Evolutionary conservation across 2,888 invertebrate genomes (phyloP).

Genomic region (Drosophila fungiperda): DNA sequence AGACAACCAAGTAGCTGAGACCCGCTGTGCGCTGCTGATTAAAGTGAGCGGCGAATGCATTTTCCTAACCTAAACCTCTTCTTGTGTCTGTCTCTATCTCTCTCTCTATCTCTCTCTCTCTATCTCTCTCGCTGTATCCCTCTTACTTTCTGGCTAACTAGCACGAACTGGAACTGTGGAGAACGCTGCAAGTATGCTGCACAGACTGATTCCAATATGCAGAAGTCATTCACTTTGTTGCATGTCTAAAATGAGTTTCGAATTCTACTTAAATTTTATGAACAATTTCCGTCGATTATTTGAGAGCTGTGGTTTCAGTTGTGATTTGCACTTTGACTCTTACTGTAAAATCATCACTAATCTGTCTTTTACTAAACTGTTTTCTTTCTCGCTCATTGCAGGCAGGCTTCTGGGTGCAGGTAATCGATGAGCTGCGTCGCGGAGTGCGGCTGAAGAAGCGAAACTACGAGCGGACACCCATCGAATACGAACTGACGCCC

Average conservation of each 20-base stretch:
- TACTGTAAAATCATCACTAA: neutral
- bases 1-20: conserved; percentile 22
- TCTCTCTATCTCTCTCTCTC: neutral
- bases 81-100: neutral
- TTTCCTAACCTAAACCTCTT: conserved; percentile 27
- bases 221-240: conserved; percentile 8
- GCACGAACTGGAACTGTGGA: conserved; percentile 90
- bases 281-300: neutral
- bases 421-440: conserved; percentile 95
- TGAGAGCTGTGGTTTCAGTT: neutral
- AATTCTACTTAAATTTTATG: neutral
- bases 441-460: conserved; percentile 97
- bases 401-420: conserved; percentile 98
- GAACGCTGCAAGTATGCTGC: conserved; percentile 91
- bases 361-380: neutral
- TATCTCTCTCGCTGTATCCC: neutral
- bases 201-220: conserved; percentile 11
- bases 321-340: neutral
- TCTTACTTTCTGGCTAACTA: conserved; percentile 33
- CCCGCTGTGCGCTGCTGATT: conserved; percentile 43
- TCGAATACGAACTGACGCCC: conserved; percentile 97
- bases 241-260: conserved; percentile 8
- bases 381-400: conserved; percentile 77
- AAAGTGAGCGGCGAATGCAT: conserved; percentile 48
- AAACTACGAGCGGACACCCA: conserved; percentile 90